These are phyloP conservation scores for Ictalurus punctatus DNA, from an alignment of 2,113 vertebrate genomes.

Conservation along the genomic window DNA sequence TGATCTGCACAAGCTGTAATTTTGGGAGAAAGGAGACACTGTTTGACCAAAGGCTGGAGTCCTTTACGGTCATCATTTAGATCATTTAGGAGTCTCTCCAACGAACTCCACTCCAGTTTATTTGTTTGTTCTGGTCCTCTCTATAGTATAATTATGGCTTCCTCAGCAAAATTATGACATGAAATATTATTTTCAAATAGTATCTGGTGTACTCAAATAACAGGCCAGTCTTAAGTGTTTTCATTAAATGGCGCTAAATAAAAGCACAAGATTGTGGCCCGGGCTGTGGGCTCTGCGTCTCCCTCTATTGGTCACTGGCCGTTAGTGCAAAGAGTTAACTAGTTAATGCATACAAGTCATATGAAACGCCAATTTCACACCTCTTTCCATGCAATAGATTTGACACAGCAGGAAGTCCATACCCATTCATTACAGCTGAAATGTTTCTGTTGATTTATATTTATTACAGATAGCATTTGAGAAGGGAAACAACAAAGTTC, in stretches of 20 bases:
- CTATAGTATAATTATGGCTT: slow-evolving; percentile 42
- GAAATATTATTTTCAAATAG: slow-evolving; percentile 40
- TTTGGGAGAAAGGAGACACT: slow-evolving; percentile 45
- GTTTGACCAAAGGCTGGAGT: slow-evolving; percentile 30
- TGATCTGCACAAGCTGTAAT: slow-evolving; percentile 53
- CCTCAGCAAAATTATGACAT: slow-evolving; percentile 18
- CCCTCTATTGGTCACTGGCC: slow-evolving; percentile 68
- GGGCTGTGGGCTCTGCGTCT: slow-evolving; percentile 62
- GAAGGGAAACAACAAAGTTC: background rate
- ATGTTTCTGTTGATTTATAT: slow-evolving; percentile 27
- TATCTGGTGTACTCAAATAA: slow-evolving; percentile 45
- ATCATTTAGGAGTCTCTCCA: background rate
- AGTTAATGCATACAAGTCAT: slow-evolving; percentile 25
- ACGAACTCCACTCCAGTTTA: background rate
- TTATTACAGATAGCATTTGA: slow-evolving; percentile 8
- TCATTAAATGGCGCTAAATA: slow-evolving; percentile 51
- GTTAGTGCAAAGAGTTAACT: slow-evolving; percentile 49
- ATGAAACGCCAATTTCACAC: slow-evolving; percentile 32
- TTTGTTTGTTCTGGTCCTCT: slow-evolving; percentile 42
- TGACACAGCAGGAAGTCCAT: slow-evolving; percentile 3
- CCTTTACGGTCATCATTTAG: slow-evolving; percentile 11
- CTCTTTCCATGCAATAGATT: slow-evolving; percentile 12
- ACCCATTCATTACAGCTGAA: slow-evolving; percentile 1
- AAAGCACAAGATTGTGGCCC: slow-evolving; percentile 47
- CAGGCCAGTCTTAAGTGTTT: slow-evolving; percentile 1